Evolutionary conservation across 2,113 vertebrate genomes (phyloP).

Genomic region (Rhabdornis inornatus): DNA sequence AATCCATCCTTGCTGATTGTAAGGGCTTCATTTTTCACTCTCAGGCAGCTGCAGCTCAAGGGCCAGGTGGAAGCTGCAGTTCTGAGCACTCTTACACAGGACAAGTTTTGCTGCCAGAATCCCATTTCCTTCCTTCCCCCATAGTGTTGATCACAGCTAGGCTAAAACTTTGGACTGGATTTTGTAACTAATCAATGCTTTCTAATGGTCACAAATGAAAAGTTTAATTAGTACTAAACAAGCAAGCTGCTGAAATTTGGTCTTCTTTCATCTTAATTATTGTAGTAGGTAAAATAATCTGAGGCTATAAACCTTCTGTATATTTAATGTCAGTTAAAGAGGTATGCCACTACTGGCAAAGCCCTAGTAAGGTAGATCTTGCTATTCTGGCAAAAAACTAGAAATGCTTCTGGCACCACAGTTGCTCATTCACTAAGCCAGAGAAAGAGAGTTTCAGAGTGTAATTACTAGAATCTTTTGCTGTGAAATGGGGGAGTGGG

Average conservation of each 20-base stretch:
- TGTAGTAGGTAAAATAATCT: not conserved
- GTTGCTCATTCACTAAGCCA: not conserved
- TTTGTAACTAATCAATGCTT: not conserved
- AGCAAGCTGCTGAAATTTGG: not conserved
- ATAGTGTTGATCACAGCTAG: not conserved
- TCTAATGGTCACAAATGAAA: not conserved
- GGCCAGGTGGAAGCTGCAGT: not conserved
- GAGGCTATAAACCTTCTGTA: not conserved
- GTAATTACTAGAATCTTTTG: not conserved
- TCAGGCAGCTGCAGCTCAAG: not conserved
- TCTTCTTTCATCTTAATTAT: not conserved
- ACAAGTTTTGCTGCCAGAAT: not conserved
- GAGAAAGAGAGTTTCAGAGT: not conserved
- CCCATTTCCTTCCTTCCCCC: not conserved
- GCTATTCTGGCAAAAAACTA: not conserved
- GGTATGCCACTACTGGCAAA: not conserved
- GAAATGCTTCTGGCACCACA: not conserved
- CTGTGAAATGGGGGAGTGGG: not conserved
- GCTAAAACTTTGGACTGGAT: not conserved
- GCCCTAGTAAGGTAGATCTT: not conserved
- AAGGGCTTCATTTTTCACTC: not conserved
- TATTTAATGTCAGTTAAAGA: not conserved
- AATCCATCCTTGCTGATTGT: not conserved
- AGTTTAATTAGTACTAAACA: not conserved
- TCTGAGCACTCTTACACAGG: not conserved